A percentile compares a stretch with the other conserved stretches of the same genome.
phyloP scores from a whole-genome alignment of 2,113 vertebrate genomes.

The Lampris megalopsis region DNA sequence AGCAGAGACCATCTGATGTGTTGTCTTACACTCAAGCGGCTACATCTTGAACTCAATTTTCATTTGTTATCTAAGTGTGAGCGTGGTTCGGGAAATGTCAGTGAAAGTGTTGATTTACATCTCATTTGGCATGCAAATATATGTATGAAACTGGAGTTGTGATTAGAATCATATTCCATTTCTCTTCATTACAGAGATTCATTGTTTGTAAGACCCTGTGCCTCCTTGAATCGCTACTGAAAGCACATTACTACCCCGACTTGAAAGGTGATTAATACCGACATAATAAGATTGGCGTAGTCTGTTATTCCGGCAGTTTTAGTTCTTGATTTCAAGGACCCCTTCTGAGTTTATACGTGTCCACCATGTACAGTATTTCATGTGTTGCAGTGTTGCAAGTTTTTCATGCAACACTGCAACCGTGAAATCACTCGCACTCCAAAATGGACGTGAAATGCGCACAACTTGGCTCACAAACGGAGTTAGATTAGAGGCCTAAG shows the following conservation, averaged over 20 bases:
- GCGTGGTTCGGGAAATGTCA: slow-evolving; percentile 47
- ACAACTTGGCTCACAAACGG: too few species aligned
- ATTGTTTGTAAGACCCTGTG: slow-evolving; percentile 36
- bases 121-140: slow-evolving; percentile 55
- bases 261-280: neutral
- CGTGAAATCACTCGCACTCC: too few species aligned
- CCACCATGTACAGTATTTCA: too few species aligned
- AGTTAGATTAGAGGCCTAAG: too few species aligned
- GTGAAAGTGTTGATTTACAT: slow-evolving; percentile 61
- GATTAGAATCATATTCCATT: slow-evolving; percentile 40
- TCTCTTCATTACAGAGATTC: slow-evolving; percentile 32
- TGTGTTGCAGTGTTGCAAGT: too few species aligned
- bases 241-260: slow-evolving; percentile 3
- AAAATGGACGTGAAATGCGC: too few species aligned
- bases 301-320: neutral
- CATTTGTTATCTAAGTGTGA: slow-evolving; percentile 37
- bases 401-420: too few species aligned
- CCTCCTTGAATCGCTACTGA: slow-evolving; percentile 18
- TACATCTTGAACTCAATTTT: slow-evolving; percentile 54
- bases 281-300: neutral
- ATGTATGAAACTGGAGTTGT: slow-evolving; percentile 38
- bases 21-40: slow-evolving; percentile 18
- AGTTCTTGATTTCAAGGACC: too few species aligned
- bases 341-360: too few species aligned
- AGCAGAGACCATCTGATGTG: slow-evolving; percentile 40